Percentiles rank a stretch among this genome's conserved stretches.
Conservation (phyloP, 2,113 vertebrate species). For the Chlorodrepanis virens region DNA sequence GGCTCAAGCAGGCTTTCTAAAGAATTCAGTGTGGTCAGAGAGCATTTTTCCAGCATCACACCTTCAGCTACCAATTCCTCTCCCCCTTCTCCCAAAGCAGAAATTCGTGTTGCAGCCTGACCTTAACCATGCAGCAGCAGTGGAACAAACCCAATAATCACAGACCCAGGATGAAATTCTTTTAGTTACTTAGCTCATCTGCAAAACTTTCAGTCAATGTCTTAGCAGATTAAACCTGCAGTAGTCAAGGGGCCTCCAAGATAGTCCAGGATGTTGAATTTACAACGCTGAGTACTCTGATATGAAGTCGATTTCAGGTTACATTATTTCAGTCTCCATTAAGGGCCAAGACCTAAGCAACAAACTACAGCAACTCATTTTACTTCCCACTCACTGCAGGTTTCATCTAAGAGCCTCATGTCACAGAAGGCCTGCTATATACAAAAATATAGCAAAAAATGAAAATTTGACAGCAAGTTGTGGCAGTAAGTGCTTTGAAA, state of each 20-base stretch:
- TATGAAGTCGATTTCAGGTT: neutral
- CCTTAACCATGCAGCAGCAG: neutral
- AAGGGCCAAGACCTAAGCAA: constrained; percentile 14
- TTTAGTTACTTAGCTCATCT: neutral
- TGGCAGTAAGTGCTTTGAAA: constrained; percentile 46
- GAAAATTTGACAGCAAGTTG: constrained; percentile 15
- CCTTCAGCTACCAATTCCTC: neutral
- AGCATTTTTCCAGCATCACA: neutral
- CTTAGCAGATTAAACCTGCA: neutral
- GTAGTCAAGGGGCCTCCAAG: neutral
- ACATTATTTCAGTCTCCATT: constrained; percentile 1
- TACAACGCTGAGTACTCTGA: neutral
- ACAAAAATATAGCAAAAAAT: constrained; percentile 26
- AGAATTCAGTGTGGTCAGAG: neutral
- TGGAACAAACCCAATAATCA: neutral
- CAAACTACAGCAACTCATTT: constrained; percentile 19
- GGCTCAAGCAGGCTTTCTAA: neutral
- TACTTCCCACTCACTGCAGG: constrained; percentile 34
- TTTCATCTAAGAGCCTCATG: constrained; percentile 29
- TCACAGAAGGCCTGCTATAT: neutral
- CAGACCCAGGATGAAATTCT: neutral
- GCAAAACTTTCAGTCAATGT: neutral
- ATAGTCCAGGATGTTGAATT: neutral
- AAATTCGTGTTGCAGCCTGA: neutral
- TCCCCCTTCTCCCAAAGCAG: neutral